Percentiles rank a stretch among this genome's conserved stretches.
Conservation (phyloP, 2,113 vertebrate genomes). For the Rutilus rutilus region DNA sequence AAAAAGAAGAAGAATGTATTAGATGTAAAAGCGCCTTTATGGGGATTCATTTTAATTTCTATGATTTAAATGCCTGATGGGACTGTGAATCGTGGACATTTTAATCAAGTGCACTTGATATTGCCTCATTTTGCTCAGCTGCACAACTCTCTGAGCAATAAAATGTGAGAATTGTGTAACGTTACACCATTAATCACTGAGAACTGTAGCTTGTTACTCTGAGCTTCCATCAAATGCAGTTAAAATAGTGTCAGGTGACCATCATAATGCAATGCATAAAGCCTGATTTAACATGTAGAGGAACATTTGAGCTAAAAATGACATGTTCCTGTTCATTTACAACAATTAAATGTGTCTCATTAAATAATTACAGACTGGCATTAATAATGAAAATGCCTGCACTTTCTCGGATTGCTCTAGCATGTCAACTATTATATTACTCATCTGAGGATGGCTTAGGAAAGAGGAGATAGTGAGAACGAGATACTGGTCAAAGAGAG, state of each 20-base stretch:
- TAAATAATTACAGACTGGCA: slow-evolving; percentile 44
- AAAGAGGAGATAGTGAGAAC: slow-evolving; percentile 24
- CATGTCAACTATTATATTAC: slow-evolving; percentile 42
- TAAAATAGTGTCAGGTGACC: neutral
- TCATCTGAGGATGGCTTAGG: slow-evolving; percentile 25
- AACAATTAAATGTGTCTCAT: slow-evolving; percentile 41
- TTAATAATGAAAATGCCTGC: slow-evolving; percentile 48
- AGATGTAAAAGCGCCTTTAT: neutral
- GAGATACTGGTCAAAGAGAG: slow-evolving; percentile 16
- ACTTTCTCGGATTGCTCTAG: slow-evolving; percentile 24
- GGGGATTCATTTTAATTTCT: neutral
- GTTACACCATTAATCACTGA: neutral
- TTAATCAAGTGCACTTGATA: neutral
- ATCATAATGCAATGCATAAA: neutral
- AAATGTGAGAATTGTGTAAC: neutral
- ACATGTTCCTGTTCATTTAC: slow-evolving; percentile 39
- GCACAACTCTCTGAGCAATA: neutral
- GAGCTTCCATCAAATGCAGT: neutral
- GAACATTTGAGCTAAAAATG: neutral
- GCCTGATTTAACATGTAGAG: neutral
- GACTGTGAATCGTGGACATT: neutral
- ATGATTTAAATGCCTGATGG: neutral
- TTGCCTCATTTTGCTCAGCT: neutral
- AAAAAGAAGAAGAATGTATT: too few species aligned
- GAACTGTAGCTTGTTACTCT: neutral